Evolutionary conservation across 1,140 invertebrate species (phyloP), one percentile per base, ranked within the genome.

Genomic region (Metaphire vulgaris): DNA sequence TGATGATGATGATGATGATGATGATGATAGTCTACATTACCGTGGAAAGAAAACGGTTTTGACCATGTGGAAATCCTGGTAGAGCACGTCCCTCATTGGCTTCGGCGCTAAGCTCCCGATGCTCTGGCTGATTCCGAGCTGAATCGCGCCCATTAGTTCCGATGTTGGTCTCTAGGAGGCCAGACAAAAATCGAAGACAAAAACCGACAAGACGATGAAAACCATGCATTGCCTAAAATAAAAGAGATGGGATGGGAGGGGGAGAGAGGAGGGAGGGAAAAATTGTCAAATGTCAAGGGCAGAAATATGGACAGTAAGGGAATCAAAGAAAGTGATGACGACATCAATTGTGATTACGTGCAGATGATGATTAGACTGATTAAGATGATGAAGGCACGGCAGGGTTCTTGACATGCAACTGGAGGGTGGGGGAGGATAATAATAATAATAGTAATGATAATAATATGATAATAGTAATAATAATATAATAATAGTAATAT

Each of bases 61-160:
- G 33, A 99, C 95, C 26, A 97, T 96, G 91, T 96, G 95, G 88
- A 99, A 99, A 88, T 99, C 98, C 88, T 98, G 96, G 93, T 99
- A 97, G 72, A 99, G 90, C 76, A 99, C 88, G 90, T 99, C 97
- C 81, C 97, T 90, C 86, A 98, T 95, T 15, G 96, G 95, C 88
- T 98, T 98, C 69, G 94, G 96, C 26, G 97, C 96, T 77, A 99
- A 89, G 80, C 95, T 94, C 77, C 97, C 97, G 78, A 99, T 93
- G 80, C 97, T 93, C 41, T 78, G 77, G 16, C 67, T 34, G 31
- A 78, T 93, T 86, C 97, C 97, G 80, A 99, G 88, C 88, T 99
- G 97, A 83, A 99, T 99, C 66, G 96, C 98, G 74, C 93, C 94
- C 95, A 98, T 98, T 87, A 99, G 95, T 88, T 96, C 94, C 75